Conservation (phyloP, 2,797 vertebrate genomes). For the Xenops minutus region DNA sequence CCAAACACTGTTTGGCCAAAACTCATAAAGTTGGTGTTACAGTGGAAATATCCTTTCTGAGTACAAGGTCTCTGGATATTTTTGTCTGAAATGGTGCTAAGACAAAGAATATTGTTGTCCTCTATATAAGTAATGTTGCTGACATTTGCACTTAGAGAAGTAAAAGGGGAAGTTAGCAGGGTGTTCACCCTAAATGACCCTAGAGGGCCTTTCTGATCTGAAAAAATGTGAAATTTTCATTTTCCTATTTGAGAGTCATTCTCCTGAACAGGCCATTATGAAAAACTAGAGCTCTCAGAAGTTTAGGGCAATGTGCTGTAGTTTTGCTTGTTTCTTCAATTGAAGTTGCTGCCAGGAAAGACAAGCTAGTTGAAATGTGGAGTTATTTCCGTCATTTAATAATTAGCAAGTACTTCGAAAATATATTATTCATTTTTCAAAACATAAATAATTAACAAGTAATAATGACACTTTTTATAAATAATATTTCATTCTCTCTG, state of each 20-base stretch:
- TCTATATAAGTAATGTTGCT: neutral
- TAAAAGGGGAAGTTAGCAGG: neutral
- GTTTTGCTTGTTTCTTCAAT: conserved; percentile 20
- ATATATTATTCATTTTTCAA: conserved; percentile 59
- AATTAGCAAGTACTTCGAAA: conserved; percentile 65
- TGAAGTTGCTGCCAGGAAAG: conserved; percentile 54
- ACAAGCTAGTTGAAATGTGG: conserved; percentile 46
- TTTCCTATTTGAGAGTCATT: conserved; percentile 1
- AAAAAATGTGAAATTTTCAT: neutral
- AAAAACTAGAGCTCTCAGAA: conserved; percentile 37
- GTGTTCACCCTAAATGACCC: conserved; percentile 17
- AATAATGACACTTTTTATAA: conserved; percentile 63
- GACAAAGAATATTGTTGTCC: neutral
- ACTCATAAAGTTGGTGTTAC: neutral
- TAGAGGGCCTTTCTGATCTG: neutral
- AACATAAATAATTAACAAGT: conserved; percentile 60
- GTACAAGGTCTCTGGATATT: neutral
- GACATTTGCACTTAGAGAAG: neutral
- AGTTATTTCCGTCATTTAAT: conserved; percentile 63
- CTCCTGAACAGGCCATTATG: neutral
- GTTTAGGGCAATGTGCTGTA: neutral
- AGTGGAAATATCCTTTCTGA: neutral
- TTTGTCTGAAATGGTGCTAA: neutral
- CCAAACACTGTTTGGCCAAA: neutral
- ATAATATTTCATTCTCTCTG: conserved; percentile 57